Evolutionary conservation across 2,888 invertebrate genomes (phyloP).

Genomic region (Cephus rjabovi): DNA sequence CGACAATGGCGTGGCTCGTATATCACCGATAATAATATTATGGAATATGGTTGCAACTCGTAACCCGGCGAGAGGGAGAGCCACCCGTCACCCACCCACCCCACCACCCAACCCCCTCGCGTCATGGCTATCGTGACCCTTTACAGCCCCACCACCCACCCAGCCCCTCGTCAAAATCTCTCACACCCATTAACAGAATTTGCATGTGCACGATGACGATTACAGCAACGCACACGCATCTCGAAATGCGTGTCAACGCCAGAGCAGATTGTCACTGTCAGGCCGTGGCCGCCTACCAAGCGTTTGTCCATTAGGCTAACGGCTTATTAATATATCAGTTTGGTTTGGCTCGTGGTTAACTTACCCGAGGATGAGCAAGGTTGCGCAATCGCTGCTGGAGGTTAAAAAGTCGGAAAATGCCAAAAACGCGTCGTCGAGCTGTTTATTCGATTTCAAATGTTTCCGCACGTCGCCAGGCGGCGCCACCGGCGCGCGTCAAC

Average conservation of each 20-base stretch:
- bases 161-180: background rate
- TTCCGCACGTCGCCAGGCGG: background rate
- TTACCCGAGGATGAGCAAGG: background rate
- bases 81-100: background rate
- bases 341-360: background rate
- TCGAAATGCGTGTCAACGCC: constrained; percentile 12
- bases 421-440: too few species aligned
- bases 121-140: background rate
- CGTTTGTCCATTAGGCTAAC: constrained; percentile 3
- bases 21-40: constrained; percentile 38
- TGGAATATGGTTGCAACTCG: constrained; percentile 10
- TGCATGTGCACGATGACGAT: background rate
- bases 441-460: too few species aligned
- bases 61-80: background rate
- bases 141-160: background rate
- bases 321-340: constrained; percentile 8
- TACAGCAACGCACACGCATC: background rate
- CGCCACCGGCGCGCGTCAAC: background rate
- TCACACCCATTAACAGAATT: background rate
- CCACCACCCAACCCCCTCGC: background rate
- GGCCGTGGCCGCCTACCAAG: constrained; percentile 3
- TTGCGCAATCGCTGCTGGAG: background rate
- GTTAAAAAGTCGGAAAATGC: background rate
- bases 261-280: constrained; percentile 20
- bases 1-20: constrained; percentile 51